Evolutionary conservation across 2,888 invertebrate genomes (phyloP).

Genomic region (Bugulina stolonifera): DNA sequence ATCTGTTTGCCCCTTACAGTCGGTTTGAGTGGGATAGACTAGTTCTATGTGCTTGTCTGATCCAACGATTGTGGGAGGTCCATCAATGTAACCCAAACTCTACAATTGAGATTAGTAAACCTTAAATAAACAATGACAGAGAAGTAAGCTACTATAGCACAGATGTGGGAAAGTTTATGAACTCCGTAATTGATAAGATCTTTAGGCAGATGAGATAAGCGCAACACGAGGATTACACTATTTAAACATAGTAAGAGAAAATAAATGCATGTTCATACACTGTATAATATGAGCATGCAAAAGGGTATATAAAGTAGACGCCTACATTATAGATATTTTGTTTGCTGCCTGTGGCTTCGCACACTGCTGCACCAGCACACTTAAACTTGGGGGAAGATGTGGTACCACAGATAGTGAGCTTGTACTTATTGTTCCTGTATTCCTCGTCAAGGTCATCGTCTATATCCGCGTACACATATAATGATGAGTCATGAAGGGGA

Average conservation of each 20-base stretch:
- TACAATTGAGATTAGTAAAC: too few relatives aligned
- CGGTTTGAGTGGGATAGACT: neutral
- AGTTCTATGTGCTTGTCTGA: neutral
- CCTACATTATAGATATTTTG: too few relatives aligned
- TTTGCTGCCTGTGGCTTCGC: neutral
- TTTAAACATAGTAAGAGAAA: too few relatives aligned
- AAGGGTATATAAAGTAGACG: too few relatives aligned
- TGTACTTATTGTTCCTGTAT: neutral
- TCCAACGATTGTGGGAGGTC: neutral
- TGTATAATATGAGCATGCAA: too few relatives aligned
- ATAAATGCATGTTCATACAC: too few relatives aligned
- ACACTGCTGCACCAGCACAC: conserved; percentile 13
- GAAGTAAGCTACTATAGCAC: too few relatives aligned
- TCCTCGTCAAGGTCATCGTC: neutral
- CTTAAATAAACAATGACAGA: too few relatives aligned
- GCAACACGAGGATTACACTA: too few relatives aligned
- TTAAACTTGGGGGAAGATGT: neutral
- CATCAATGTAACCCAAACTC: neutral
- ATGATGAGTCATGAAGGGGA: neutral
- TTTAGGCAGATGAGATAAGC: too few relatives aligned
- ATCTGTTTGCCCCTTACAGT: neutral
- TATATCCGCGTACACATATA: neutral
- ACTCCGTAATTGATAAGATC: too few relatives aligned
- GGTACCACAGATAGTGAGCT: conserved; percentile 1
- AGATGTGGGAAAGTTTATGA: too few relatives aligned